phyloP scores from a whole-genome alignment of 2,888 invertebrate genomes.

The Chalcosyrphus nemorum region DNA sequence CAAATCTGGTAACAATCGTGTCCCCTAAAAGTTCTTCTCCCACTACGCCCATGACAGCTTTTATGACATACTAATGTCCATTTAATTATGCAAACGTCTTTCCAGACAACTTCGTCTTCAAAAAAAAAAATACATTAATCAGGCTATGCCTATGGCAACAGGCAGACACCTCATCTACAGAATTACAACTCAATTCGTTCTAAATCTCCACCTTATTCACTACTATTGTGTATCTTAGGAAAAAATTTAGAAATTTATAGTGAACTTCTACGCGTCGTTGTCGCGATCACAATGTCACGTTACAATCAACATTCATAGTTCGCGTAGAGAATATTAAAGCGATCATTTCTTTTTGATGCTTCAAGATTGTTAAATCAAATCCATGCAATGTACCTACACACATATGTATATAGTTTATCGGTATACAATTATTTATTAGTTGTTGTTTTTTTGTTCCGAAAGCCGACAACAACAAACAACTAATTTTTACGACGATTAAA shows the following conservation, averaged over 20 bases:
- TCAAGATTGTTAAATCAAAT: neutral
- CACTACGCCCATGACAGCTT: neutral
- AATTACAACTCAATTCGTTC: neutral
- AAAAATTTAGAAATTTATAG: neutral
- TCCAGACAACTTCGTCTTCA: neutral
- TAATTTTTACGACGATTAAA: neutral
- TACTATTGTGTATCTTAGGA: neutral
- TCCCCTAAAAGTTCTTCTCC: too few relatives aligned
- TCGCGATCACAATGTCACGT: conserved; percentile 6
- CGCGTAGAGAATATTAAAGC: conserved; percentile 19
- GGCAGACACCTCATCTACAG: neutral
- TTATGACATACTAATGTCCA: neutral
- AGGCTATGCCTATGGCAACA: neutral
- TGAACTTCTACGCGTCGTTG: neutral
- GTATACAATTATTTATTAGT: neutral
- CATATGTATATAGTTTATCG: neutral
- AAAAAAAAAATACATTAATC: neutral
- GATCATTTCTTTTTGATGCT: conserved; percentile 3
- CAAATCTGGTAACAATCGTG: too few relatives aligned
- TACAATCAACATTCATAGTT: neutral
- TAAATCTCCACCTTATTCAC: neutral
- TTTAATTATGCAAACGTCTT: neutral
- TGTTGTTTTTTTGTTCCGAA: too few relatives aligned
- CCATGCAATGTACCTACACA: conserved; percentile 5
- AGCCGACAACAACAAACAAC: neutral